These are phyloP conservation scores for Calonectris borealis DNA, from an alignment of 2,113 vertebrate species.

Conservation along the genomic window DNA sequence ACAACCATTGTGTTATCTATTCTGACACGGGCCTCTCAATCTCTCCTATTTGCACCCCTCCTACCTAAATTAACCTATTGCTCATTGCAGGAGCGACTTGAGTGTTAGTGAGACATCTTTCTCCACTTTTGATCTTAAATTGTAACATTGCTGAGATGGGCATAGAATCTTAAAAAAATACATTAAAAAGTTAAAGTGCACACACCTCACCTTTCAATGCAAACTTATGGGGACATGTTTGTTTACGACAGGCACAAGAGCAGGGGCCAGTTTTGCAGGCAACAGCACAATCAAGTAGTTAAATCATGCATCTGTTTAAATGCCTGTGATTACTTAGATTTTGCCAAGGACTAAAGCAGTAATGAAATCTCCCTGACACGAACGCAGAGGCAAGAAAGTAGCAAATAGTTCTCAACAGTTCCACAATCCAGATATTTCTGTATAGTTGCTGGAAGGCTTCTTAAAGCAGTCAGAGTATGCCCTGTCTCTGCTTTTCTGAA, in stretches of 20 bases:
- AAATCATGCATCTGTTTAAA: background rate
- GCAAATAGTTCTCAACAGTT: background rate
- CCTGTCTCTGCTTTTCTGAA: constrained; percentile 13
- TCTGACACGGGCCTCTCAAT: background rate
- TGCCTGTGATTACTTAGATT: background rate
- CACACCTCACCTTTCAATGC: background rate
- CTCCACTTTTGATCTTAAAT: background rate
- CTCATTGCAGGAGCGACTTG: background rate
- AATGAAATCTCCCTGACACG: background rate
- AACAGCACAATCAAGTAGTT: background rate
- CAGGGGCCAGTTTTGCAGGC: background rate
- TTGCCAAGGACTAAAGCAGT: background rate
- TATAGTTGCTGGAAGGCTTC: background rate
- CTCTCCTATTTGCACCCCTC: background rate
- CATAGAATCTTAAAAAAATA: background rate
- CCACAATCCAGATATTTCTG: background rate
- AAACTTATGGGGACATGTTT: background rate
- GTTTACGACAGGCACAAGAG: background rate
- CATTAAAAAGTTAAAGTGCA: background rate
- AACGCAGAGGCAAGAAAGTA: background rate
- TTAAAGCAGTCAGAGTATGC: background rate
- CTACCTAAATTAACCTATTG: background rate
- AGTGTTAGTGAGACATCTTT: background rate
- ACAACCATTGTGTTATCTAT: background rate
- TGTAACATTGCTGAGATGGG: background rate